Base-by-base conservation (phyloP, 2,797 vertebrate species). In the Sarcoramphus papa region DNA sequence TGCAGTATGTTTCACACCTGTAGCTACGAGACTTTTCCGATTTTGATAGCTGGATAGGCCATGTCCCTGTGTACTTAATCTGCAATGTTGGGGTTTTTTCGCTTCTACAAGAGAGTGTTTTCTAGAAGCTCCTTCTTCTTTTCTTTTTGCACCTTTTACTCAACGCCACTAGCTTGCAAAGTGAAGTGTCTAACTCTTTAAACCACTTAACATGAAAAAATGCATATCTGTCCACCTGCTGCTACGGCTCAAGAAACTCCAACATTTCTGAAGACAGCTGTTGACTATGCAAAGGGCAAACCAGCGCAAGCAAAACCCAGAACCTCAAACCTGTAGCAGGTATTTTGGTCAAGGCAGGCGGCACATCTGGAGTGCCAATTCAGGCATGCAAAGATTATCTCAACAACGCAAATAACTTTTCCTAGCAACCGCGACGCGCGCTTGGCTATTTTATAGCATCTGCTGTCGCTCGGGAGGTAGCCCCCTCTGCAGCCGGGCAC, bases 371-470 rank as follows among this genome's bases (percentile, higher is more conserved):
- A 35, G 25, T 1, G 16, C 20, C 23, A 7, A 4, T 5, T 7
- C 67, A 54, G 25, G 27, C 68, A 27, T 0, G 35, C 30, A 14
- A 75, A 27, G 37, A 8, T 5, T 5, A 22, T 0, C 23, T 43
- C 59, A 33, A 16, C 74, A 24, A 19, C 3, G 28, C 43, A 24
- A 40, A 4, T 1, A 88, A 93, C 69, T 95, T 76, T 86, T 67
- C 43, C 59, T 2, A 28, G 59, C n/a, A 43, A 7, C 35, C 5
- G 40, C 31, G 33, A 9, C 3, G 25, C 0, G 25, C 0, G 25
- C 73, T 37, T 4, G 56, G 28, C 51, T 20, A 3, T 23, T 23
- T 3, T 0, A 13, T 0, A 5, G 22, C 3, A 1, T 0, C 16
- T 2, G 51, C 50, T 1, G 31, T 0, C 9, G 7, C 60, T 23